A percentile compares a stretch with the other conserved stretches of the same genome.
These are phyloP conservation scores for Anhinga rufa DNA, from an alignment of 2,113 vertebrate genomes.

Conservation along the genomic window DNA sequence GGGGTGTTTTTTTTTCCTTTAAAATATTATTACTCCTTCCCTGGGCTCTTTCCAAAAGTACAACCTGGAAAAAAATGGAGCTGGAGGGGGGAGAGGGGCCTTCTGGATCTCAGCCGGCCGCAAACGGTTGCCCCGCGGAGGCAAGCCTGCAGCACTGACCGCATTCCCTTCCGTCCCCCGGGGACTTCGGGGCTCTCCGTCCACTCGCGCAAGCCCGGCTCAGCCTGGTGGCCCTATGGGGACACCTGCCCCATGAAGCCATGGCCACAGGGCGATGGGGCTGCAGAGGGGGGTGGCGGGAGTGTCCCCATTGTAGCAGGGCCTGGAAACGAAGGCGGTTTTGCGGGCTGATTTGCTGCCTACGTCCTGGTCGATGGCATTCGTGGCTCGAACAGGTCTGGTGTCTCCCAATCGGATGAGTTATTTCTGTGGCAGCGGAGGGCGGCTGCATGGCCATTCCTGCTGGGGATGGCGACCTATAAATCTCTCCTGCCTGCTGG, in stretches of 20 bases:
- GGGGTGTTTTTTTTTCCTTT: background rate
- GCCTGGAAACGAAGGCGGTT: background rate
- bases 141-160: background rate
- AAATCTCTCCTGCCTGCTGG: background rate
- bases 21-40: conserved; percentile 18
- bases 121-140: background rate
- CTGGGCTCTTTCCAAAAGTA: conserved; percentile 29
- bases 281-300: background rate
- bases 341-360: background rate
- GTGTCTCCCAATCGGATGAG: background rate
- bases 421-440: conserved; percentile 13
- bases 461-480: background rate
- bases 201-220: fast-evolving
- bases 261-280: background rate
- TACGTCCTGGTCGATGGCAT: background rate
- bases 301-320: background rate
- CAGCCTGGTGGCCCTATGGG: background rate
- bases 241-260: background rate
- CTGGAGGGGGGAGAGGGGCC: background rate
- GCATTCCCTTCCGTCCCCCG: background rate
- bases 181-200: background rate
- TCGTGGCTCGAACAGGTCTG: background rate
- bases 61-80: conserved; percentile 26
- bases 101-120: background rate
- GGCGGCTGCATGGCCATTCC: background rate